Evolutionary conservation across 2,797 vertebrate species (phyloP).

Genomic region (Tachyglossus aculeatus): DNA sequence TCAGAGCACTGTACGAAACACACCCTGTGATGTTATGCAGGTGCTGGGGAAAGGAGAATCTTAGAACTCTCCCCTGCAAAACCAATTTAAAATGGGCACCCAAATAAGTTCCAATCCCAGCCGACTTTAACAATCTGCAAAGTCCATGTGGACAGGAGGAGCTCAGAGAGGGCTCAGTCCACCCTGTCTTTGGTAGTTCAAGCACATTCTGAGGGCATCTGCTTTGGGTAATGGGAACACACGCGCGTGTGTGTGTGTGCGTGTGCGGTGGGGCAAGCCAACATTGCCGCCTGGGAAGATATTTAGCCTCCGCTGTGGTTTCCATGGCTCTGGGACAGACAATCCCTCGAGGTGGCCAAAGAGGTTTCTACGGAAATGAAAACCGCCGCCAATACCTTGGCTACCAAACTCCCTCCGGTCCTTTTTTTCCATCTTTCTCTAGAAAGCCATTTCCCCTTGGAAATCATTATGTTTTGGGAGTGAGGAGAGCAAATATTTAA

Average conservation of each 20-base stretch:
- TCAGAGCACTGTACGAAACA: too few relatives aligned
- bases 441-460: too few relatives aligned
- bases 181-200: background rate
- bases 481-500: too few relatives aligned
- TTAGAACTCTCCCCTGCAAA: background rate
- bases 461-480: too few relatives aligned
- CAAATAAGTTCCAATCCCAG: conserved; percentile 16
- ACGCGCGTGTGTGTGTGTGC: too few relatives aligned
- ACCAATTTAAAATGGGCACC: background rate
- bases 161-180: conserved; percentile 12
- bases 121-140: conserved; percentile 24
- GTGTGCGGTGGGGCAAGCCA: background rate
- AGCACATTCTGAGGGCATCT: background rate
- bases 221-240: background rate
- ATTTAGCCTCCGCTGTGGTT: conserved; percentile 24
- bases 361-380: conserved; percentile 22
- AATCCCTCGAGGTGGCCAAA: conserved; percentile 29
- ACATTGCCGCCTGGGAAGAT: background rate
- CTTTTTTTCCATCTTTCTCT: too few relatives aligned
- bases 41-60: background rate
- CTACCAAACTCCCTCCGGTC: conserved; percentile 32
- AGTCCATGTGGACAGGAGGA: background rate
- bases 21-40: too few relatives aligned
- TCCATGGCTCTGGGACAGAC: conserved; percentile 4
- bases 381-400: conserved; percentile 26